phyloP scores from a whole-genome alignment of 2,888 invertebrate genomes.

The Gibbula magus region DNA sequence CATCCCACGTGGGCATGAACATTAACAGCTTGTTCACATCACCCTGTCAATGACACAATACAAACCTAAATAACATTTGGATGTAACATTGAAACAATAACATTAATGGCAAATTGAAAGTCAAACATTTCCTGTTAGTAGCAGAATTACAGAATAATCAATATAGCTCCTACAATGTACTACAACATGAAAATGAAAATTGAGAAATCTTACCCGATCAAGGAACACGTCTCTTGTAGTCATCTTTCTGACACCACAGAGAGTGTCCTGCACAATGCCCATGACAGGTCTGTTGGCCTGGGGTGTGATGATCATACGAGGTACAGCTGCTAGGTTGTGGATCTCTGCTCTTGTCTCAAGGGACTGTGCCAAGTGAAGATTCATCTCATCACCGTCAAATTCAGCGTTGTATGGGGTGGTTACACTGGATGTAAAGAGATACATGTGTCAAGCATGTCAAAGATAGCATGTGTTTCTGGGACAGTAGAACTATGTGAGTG shows the following conservation, averaged over 20 bases:
- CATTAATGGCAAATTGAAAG: too few relatives aligned
- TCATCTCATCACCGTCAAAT: constrained; percentile 99
- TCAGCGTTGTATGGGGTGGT: constrained; percentile 99
- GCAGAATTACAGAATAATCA: too few relatives aligned
- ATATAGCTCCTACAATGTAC: too few relatives aligned
- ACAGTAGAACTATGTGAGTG: too few relatives aligned
- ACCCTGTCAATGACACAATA: constrained; percentile 77
- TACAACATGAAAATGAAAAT: too few relatives aligned
- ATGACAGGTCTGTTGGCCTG: constrained; percentile 98
- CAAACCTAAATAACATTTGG: background rate
- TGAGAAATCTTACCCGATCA: constrained; percentile 81
- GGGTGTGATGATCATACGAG: constrained; percentile 97
- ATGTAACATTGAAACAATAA: too few relatives aligned
- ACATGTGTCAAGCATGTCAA: background rate
- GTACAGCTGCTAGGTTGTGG: constrained; percentile 96
- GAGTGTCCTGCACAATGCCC: constrained; percentile 98
- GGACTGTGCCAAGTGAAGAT: constrained; percentile 96
- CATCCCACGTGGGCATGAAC: constrained; percentile 99
- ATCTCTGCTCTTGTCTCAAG: constrained; percentile 98
- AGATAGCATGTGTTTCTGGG: too few relatives aligned
- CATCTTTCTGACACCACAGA: constrained; percentile 98
- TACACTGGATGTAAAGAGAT: constrained; percentile 79
- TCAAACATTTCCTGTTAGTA: too few relatives aligned
- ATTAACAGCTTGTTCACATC: constrained; percentile 99
- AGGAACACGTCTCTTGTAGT: constrained; percentile 98